Base-by-base conservation (phyloP, 2,113 vertebrate genomes). In the Perognathus longimembris region DNA sequence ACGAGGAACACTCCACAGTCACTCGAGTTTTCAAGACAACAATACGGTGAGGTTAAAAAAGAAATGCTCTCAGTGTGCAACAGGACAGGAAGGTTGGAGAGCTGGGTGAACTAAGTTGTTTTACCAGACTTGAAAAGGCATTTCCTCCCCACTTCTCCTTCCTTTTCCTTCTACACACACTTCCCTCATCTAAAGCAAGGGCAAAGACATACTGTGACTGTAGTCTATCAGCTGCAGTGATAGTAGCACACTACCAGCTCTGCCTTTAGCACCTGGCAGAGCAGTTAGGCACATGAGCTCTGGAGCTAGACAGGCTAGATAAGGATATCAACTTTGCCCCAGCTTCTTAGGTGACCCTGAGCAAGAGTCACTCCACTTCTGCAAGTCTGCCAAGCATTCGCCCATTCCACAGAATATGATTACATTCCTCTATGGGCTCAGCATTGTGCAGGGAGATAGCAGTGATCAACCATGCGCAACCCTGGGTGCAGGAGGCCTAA, bases 11-110 rank as follows among this genome's bases (percentile, higher is more conserved):
- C 57, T 91, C 32, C 30, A 91, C 92, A 10, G 89, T 85, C 77
- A 84, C 34, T 86, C 9, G 3, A 54, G 85, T 92, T 81, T 57
- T 92, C 84, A 92, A 40, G 80, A 69, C 74, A 91, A 94, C 21
- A 45, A 12, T 76, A 94, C 67, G 91, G 57, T 59, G 50, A 93
- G 81, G 74, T 86, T 90, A 9, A 92, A 57, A 92, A 91, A 63
- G 45, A 45, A 45, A 45, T 67, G 77, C 22, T 81, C 38, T 42
- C 50, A 21, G 11, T 42, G 40, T 82, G 78, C 88, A 85, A 64
- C 89, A 89, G 69, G 74, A 67, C 8, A 74, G 61, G 42, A 77
- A 80, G 50, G 38, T 50, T 86, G n/a, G 40, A 92, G 36, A 80
- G 57, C n/a, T 61, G 45, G 12, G 24, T 88, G 45, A 20, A 71